Base-by-base conservation (phyloP, 2,888 invertebrate genomes). In the Netelia melanura region DNA sequence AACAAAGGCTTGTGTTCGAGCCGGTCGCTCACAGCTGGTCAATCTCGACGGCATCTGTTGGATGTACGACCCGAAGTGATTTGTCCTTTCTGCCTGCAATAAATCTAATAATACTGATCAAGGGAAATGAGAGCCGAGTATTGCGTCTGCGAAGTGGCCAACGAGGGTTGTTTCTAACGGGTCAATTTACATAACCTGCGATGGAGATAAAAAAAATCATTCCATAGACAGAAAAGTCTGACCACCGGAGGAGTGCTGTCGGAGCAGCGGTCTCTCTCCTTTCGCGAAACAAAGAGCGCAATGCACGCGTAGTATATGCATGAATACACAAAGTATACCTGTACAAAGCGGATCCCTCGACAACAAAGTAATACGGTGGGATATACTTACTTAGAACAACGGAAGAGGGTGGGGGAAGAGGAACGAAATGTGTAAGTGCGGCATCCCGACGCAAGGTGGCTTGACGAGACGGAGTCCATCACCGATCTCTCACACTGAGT, bases 401-500 rank as follows among this genome's bases (percentile, higher is more conserved):
- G 64, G 54, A 56, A 11, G n/a, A 21, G 14, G n/a, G 52, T 54
- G 9, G 54, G 62, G 25, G 21, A 56, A 65, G 44, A 38, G 62
- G 25, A 54, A 30, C 48, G 64, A 70, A 74, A 64, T 38, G 72
- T 72, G 79, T 78, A 75, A 88, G 86, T 87, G 87, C 83, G 83
- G 65, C 79, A 87, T 87, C 82, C 72, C 74, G 87, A 75, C 87
- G 87, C 87, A 87, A 87, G 89, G 85, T 88, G 88, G 87, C 86
- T 86, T 81, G 83, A 84, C 84, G 72, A 38, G 38, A 38, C 38
- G 38, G 38, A 38, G 5, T 38, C 38, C 38, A 38, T 80, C 62
- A 68, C 74, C 72, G 75, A 81, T 65, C 74, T 21, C 65, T 54
- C 62, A 48, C 23, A 70, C 68, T 43, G 61, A 52, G 44, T 56